Percentiles rank a stretch among this genome's conserved stretches.
These are phyloP conservation scores for Dromius quadrimaculatus DNA, from an alignment of 2,888 invertebrate species.

Conservation along the genomic window DNA sequence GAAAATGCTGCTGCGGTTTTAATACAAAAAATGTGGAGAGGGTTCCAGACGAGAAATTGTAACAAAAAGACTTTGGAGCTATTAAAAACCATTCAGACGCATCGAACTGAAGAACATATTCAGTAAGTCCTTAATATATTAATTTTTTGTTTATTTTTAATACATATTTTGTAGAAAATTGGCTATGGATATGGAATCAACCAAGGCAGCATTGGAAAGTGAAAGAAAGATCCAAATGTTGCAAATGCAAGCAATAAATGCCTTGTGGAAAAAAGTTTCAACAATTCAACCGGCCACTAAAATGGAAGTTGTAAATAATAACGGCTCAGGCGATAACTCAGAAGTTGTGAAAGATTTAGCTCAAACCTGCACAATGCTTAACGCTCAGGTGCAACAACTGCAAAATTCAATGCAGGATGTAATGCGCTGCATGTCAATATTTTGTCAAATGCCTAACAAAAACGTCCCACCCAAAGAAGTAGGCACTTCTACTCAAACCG, in stretches of 20 bases:
- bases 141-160: neutral
- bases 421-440: conserved; percentile 76
- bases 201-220: conserved; percentile 85
- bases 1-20: conserved; percentile 74
- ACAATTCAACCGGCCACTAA: conserved; percentile 70
- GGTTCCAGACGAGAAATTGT: conserved; percentile 82
- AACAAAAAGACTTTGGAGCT: conserved; percentile 75
- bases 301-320: conserved; percentile 58
- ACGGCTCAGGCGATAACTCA: conserved; percentile 66
- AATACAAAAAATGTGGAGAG: conserved; percentile 90
- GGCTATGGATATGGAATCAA: conserved; percentile 86
- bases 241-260: conserved; percentile 92
- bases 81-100: conserved; percentile 78
- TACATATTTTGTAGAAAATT: conserved; percentile 72
- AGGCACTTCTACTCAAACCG: conserved; percentile 81
- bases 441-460: conserved; percentile 63
- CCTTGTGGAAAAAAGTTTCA: conserved; percentile 89
- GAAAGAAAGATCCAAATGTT: conserved; percentile 87
- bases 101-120: conserved; percentile 85
- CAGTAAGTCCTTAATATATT: conserved; percentile 77
- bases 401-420: conserved; percentile 85
- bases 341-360: conserved; percentile 80
- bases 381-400: conserved; percentile 83
- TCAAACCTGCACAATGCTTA: conserved; percentile 80
- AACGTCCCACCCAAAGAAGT: conserved; percentile 62